These are phyloP conservation scores for Gnathonemus longibarbis DNA, from an alignment of 2,113 vertebrate genomes.

Conservation along the genomic window DNA sequence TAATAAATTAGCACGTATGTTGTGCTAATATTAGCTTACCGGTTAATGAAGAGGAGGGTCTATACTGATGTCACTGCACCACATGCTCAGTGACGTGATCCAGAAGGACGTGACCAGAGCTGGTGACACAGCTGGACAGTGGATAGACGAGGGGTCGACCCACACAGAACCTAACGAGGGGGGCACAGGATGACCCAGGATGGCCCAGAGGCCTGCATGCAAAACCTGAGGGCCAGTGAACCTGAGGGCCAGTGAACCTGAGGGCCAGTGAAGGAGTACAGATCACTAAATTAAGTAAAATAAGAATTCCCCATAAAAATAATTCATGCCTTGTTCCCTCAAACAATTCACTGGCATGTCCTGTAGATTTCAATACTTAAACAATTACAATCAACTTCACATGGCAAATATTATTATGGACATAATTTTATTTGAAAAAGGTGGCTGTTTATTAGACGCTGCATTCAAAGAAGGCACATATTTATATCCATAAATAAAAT, in stretches of 20 bases:
- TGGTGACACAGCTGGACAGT: background rate
- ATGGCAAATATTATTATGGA: background rate
- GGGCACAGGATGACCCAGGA: background rate
- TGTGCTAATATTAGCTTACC: background rate
- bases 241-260: background rate
- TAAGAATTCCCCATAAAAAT: background rate
- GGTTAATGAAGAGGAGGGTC: background rate
- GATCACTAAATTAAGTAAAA: background rate
- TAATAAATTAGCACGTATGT: background rate
- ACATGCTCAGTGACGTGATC: background rate
- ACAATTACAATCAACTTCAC: background rate
- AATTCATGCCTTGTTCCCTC: background rate
- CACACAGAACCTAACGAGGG: background rate
- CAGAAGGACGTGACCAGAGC: background rate
- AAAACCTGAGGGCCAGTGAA: background rate
- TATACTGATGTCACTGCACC: background rate
- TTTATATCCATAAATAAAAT: background rate
- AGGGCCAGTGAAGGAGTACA: background rate
- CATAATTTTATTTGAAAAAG: background rate
- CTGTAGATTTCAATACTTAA: background rate
- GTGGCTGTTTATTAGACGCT: background rate
- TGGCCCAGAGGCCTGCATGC: background rate
- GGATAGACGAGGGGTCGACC: background rate
- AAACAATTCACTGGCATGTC: background rate
- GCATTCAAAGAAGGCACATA: background rate